phyloP scores from a whole-genome alignment of 1,140 invertebrate species.

The Leucophenga varia region DNA sequence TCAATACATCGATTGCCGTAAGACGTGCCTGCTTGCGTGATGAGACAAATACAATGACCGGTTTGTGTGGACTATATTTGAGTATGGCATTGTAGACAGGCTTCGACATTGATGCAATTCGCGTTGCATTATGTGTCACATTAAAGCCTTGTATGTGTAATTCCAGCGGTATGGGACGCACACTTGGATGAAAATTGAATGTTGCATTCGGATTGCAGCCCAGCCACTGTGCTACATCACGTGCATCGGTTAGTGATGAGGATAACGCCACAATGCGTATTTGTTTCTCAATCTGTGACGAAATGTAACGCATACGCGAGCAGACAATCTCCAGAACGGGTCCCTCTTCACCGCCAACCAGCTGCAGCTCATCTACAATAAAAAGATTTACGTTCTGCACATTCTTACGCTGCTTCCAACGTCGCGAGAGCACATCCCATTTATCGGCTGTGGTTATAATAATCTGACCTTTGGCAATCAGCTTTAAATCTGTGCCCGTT shows the following conservation, averaged over 20 bases:
- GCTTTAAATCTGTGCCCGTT: conserved; percentile 94
- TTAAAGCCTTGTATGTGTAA: conserved; percentile 97
- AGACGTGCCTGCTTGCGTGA: conserved; percentile 89
- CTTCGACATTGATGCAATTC: conserved; percentile 95
- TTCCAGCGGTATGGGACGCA: conserved; percentile 91
- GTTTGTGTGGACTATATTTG: conserved; percentile 83
- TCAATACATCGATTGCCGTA: conserved; percentile 93
- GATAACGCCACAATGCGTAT: conserved; percentile 96
- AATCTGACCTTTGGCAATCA: conserved; percentile 89
- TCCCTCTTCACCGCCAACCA: conserved; percentile 84
- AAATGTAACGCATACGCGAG: conserved; percentile 96
- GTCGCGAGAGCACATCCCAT: conserved; percentile 96
- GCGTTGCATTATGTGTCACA: conserved; percentile 94
- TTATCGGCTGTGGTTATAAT: conserved; percentile 97
- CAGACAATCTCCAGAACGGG: conserved; percentile 96
- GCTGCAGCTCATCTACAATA: conserved; percentile 96
- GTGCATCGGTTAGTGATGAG: conserved; percentile 91
- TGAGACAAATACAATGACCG: conserved; percentile 96
- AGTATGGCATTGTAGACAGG: conserved; percentile 95
- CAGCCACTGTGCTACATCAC: conserved; percentile 95
- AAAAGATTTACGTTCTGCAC: conserved; percentile 97
- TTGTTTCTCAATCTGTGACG: conserved; percentile 90
- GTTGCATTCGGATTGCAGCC: conserved; percentile 89
- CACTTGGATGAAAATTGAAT: conserved; percentile 99
- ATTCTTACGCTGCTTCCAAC: conserved; percentile 99